Evolutionary conservation across 2,888 invertebrate species (phyloP), one percentile per base, ranked within the genome.

Genomic region (Pharmacophagus antenor): DNA sequence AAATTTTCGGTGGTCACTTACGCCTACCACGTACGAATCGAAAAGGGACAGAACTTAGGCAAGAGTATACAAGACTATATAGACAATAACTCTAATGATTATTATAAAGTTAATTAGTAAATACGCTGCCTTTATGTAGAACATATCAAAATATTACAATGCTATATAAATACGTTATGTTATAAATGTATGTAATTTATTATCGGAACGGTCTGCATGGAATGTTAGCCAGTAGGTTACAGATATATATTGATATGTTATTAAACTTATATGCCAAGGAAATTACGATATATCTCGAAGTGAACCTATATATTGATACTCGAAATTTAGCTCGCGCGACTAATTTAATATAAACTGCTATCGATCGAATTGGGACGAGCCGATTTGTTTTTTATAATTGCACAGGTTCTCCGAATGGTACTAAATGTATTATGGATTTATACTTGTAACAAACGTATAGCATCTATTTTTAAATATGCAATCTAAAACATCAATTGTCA

Each of bases 91-190:
- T 25, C 2, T 49, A 25, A 42, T 37, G 42, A 12, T 48, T 70
- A 73, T 68, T 66, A 65, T 64, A 70, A 78, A 72, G 76, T 77
- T 61, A 56, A 74, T 84, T 85, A 85, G 86, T 85, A 87, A 65
- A 65, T 66, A 67, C 77, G 82, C 82, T 83, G 84, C 83, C 82
- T 85, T 84, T 88, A 87, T 87, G 84, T 87, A 88, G 84, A 86
- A 83, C 80, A 80, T 88, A 84, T 84, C 85, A 88, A 88, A 88
- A 88, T 88, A 84, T 83, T 78, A 86, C 73, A 82, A 74, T 76
- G 85, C 80, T 87, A 83, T 84, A 79, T 72, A 70, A 70, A 71
- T 71, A 70, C 71, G 74, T n/a, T n/a, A n/a, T n/a, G n/a, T n/a
- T 18, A 18, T 44, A 18, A 44, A 44, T 37, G 37, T 37, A 37